These are phyloP conservation scores for Sparidentex hasta DNA, from an alignment of 2,797 vertebrate species.

Conservation along the genomic window DNA sequence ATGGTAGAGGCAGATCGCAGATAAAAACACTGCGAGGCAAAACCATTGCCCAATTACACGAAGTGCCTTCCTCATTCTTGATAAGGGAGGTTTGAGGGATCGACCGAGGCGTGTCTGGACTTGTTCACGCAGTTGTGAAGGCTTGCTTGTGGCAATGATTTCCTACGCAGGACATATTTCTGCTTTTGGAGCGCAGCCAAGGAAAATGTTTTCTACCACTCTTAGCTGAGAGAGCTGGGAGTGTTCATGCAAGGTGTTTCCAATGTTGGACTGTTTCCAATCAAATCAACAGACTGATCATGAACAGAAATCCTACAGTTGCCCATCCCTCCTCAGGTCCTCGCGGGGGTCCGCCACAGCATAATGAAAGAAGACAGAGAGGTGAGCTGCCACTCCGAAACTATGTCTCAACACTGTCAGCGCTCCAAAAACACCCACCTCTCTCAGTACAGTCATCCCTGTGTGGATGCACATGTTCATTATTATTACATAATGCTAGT, in stretches of 20 bases:
- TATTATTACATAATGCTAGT: not conserved
- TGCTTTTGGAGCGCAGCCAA: conserved; percentile 39
- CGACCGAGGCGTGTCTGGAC: conserved; percentile 51
- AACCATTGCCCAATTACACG: conserved; percentile 35
- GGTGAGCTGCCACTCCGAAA: conserved; percentile 11
- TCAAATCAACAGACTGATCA: conserved; percentile 15
- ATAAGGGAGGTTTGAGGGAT: conserved; percentile 35
- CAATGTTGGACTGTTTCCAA: not conserved
- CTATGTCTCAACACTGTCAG: conserved; percentile 28
- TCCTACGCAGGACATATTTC: conserved; percentile 18
- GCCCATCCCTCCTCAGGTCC: conserved; percentile 6
- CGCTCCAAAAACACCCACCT: conserved; percentile 21
- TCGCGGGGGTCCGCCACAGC: not conserved
- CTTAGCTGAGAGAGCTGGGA: conserved; percentile 4
- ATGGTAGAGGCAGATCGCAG: conserved; percentile 33
- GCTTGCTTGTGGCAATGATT: conserved; percentile 29
- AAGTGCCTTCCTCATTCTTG: conserved; percentile 67
- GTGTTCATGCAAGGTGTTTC: not conserved
- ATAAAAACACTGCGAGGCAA: conserved; percentile 16
- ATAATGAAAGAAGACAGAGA: conserved; percentile 1
- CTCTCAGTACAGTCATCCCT: conserved; percentile 30
- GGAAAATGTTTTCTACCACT: conserved; percentile 16
- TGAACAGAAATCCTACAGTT: conserved; percentile 7
- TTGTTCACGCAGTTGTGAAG: conserved; percentile 40
- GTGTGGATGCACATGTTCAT: conserved; percentile 4